A percentile compares a stretch with the other conserved stretches of the same genome.
Evolutionary conservation across 23 tunicate genomes (phyloP).

Genomic region (Halocynthia aurantium): DNA sequence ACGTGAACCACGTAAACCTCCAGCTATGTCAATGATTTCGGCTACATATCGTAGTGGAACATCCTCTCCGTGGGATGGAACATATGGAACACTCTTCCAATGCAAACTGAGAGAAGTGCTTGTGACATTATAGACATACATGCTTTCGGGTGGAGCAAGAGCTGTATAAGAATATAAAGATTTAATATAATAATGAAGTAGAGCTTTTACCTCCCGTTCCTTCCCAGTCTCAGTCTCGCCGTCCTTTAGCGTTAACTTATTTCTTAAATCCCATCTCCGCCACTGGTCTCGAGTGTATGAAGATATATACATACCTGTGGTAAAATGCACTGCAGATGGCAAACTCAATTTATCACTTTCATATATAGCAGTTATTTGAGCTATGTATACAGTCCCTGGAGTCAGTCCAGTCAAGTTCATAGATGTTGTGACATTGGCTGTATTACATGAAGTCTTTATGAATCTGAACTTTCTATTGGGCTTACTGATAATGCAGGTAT

Average conservation of each 20-base stretch:
- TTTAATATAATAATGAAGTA: too few species aligned
- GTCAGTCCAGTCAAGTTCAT: conserved; percentile 18
- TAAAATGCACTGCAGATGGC: conserved; percentile 12
- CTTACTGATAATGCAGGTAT: too few species aligned
- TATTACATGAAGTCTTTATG: neutral
- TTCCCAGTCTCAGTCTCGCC: too few species aligned
- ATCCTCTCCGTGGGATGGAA: conserved; percentile 17
- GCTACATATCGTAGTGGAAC: conserved; percentile 27
- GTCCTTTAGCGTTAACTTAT: too few species aligned
- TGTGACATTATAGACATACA: conserved; percentile 37
- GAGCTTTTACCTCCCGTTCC: too few species aligned
- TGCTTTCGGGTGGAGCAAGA: conserved; percentile 32
- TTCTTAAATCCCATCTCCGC: too few species aligned
- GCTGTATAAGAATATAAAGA: conserved; percentile 15
- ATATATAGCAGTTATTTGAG: conserved; percentile 32
- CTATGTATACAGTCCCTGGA: conserved; percentile 39
- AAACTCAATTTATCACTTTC: conserved; percentile 17
- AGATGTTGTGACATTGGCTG: conserved; percentile 24
- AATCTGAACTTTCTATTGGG: neutral
- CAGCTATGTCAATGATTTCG: conserved; percentile 32
- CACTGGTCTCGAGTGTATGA: too few species aligned
- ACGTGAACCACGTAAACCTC: conserved; percentile 20
- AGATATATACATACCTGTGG: conserved; percentile 30
- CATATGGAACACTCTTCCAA: conserved; percentile 33
- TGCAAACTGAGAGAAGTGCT: conserved; percentile 36